Evolutionary conservation across 2,797 vertebrate genomes (phyloP).

Genomic region (Paratrypauchen microcephalus): DNA sequence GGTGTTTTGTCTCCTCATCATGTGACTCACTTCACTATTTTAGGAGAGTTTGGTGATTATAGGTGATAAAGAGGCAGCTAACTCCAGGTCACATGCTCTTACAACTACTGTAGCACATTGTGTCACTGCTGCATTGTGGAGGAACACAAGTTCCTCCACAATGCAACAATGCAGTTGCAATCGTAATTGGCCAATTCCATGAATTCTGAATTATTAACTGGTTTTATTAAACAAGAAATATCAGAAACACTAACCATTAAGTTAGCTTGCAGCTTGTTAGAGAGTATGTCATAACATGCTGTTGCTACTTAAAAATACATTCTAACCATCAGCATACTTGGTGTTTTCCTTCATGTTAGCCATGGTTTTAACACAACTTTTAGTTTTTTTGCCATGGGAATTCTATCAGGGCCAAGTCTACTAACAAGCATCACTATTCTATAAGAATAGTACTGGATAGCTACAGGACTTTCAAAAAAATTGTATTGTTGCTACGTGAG

Average conservation of each 20-base stretch:
- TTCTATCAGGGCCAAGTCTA: neutral
- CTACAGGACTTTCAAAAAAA: no score
- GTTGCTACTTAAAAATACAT: neutral
- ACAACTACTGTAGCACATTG: neutral
- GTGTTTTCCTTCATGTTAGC: neutral
- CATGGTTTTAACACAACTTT: no score
- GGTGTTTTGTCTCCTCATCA: constrained; percentile 5
- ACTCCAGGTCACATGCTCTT: constrained; percentile 9
- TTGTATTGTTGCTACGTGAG: no score
- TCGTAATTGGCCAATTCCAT: neutral
- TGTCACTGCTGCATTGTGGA: neutral
- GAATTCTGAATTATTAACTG: neutral
- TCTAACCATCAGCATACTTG: neutral
- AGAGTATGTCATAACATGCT: neutral
- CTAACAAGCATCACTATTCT: neutral
- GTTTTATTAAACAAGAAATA: no score
- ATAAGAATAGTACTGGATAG: no score
- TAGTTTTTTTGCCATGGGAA: neutral
- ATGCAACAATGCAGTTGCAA: neutral
- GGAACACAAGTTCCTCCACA: no score
- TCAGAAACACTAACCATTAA: neutral
- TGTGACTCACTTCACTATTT: constrained; percentile 11
- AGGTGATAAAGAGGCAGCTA: constrained; percentile 9
- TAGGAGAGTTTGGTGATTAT: neutral
- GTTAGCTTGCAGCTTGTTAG: neutral